Percentiles rank a stretch among this genome's conserved stretches.
These are phyloP conservation scores for Tiphia femorata DNA, from an alignment of 2,888 invertebrate species.

Conservation along the genomic window DNA sequence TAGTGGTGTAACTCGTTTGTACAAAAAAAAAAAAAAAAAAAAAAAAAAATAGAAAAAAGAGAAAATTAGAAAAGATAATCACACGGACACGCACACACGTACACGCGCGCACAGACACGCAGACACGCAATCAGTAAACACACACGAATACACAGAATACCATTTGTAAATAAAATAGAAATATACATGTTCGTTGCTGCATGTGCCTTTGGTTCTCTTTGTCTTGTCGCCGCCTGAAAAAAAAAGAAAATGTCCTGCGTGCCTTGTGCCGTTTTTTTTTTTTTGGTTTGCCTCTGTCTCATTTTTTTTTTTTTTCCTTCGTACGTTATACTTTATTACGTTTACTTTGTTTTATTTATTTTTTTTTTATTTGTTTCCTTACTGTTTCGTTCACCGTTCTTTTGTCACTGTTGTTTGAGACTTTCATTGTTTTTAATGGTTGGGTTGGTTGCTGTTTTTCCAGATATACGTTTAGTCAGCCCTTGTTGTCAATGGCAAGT, in stretches of 20 bases:
- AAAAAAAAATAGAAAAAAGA: constrained; percentile 13
- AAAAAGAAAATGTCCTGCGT: constrained; percentile 34
- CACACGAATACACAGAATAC: no score
- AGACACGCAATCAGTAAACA: no score
- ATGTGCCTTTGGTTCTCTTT: constrained; percentile 62
- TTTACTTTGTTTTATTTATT: no score
- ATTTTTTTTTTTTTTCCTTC: constrained; percentile 23
- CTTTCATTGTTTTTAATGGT: constrained; percentile 54
- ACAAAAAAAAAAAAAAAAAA: neutral
- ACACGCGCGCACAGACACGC: no score
- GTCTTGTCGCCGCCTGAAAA: constrained; percentile 51
- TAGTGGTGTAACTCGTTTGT: constrained; percentile 2
- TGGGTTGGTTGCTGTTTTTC: constrained; percentile 68
- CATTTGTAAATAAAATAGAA: constrained; percentile 3
- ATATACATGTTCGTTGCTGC: constrained; percentile 61
- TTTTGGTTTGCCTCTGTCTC: constrained; percentile 26
- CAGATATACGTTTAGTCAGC: constrained; percentile 68
- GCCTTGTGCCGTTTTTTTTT: constrained; percentile 28
- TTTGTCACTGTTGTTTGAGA: constrained; percentile 38
- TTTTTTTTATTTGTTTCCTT: constrained; percentile 22
- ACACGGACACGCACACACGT: no score
- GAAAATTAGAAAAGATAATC: constrained; percentile 18
- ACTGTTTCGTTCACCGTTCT: no score
- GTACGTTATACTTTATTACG: no score
- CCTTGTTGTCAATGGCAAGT: constrained; percentile 44